These are phyloP conservation scores for Vanessa cardui DNA, from an alignment of 2,888 invertebrate genomes.

Conservation along the genomic window DNA sequence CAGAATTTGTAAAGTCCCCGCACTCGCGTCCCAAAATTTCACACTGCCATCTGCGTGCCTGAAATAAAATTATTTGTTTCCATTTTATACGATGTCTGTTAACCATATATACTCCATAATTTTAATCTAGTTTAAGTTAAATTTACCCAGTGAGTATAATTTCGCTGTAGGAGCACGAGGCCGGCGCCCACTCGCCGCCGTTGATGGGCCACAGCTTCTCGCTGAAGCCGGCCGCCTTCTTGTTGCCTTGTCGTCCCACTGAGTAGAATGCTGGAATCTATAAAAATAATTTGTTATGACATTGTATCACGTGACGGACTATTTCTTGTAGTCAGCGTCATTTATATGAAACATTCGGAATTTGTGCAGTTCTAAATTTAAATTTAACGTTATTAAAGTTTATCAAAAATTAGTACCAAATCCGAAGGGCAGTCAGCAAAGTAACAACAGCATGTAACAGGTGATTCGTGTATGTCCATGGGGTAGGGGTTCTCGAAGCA, in stretches of 20 bases:
- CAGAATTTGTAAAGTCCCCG: conserved; percentile 96
- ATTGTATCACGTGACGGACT: too few relatives aligned
- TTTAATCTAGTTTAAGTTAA: neutral
- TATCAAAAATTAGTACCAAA: conserved; percentile 84
- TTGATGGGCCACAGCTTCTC: conserved; percentile 98
- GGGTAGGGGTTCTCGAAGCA: conserved; percentile 99
- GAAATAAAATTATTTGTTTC: conserved; percentile 50
- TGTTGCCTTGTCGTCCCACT: conserved; percentile 90
- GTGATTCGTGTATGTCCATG: conserved; percentile 99
- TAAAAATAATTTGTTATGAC: conserved; percentile 17
- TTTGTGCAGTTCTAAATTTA: too few relatives aligned
- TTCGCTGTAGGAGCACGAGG: conserved; percentile 98
- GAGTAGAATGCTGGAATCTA: conserved; percentile 96
- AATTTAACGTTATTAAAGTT: neutral
- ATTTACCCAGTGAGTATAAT: conserved; percentile 97
- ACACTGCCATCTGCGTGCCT: conserved; percentile 99
- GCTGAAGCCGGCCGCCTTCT: conserved; percentile 92
- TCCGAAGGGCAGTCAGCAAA: conserved; percentile 99
- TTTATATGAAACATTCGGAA: too few relatives aligned
- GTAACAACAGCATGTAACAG: conserved; percentile 98
- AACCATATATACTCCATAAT: too few relatives aligned
- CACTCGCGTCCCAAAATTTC: conserved; percentile 99
- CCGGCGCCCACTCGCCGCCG: conserved; percentile 98
- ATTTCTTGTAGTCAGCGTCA: too few relatives aligned
- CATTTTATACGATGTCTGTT: neutral